Conservation (phyloP, 2,888 invertebrate species). For the Neelides folsomi region DNA sequence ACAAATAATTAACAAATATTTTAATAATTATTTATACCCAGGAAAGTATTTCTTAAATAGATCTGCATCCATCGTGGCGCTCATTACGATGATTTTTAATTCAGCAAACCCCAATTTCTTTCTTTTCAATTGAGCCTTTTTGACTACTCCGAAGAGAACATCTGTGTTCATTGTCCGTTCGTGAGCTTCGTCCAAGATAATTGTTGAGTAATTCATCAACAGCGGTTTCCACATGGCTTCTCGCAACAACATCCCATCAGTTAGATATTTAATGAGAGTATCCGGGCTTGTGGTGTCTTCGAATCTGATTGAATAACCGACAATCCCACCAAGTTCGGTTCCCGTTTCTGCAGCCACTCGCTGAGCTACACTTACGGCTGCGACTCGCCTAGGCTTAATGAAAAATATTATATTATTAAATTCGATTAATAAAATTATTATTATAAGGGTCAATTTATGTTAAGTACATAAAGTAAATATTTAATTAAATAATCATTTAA, state of each 20-base stretch:
- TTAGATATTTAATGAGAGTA: conserved; percentile 80
- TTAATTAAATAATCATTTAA: background rate
- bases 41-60: conserved; percentile 22
- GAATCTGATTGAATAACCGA: conserved; percentile 70
- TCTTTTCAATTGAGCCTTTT: conserved; percentile 66
- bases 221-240: conserved; percentile 68
- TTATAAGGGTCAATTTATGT: background rate
- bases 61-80: conserved; percentile 27
- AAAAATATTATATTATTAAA: conserved; percentile 1
- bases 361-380: conserved; percentile 39
- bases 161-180: conserved; percentile 90
- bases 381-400: conserved; percentile 38
- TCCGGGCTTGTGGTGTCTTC: conserved; percentile 67
- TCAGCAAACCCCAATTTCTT: conserved; percentile 42
- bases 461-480: background rate
- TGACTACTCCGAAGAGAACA: conserved; percentile 82
- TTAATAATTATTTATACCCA: background rate
- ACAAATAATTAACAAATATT: background rate
- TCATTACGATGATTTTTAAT: conserved; percentile 29
- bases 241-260: conserved; percentile 84
- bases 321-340: conserved; percentile 41
- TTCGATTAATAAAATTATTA: background rate
- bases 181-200: conserved; percentile 89
- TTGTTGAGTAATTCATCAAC: conserved; percentile 60
- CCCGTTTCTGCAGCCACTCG: conserved; percentile 45